Conservation (phyloP, 2,797 vertebrate species). For the Caiman crocodilus region DNA sequence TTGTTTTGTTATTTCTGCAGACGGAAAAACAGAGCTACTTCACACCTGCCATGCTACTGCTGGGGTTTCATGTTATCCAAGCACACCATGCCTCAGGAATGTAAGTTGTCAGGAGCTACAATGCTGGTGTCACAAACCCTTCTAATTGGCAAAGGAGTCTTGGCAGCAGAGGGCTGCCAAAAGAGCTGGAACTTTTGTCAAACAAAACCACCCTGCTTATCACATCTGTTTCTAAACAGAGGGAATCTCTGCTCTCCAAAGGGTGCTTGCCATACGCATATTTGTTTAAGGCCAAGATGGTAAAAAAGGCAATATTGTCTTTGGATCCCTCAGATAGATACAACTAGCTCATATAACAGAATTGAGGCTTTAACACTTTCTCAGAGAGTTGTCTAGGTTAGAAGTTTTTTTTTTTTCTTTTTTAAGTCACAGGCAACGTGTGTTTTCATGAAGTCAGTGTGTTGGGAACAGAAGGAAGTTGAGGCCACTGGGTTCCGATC, state of each 20-base stretch:
- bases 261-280: background rate
- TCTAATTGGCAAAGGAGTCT: background rate
- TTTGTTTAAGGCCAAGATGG: slow-evolving; percentile 39
- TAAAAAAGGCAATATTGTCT: slow-evolving; percentile 22
- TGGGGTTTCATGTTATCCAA: too few relatives aligned
- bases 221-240: background rate
- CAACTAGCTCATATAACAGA: slow-evolving; percentile 9
- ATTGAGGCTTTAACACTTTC: background rate
- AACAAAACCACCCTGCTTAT: background rate
- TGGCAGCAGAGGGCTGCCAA: background rate
- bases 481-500: background rate
- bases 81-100: background rate
- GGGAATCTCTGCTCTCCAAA: slow-evolving; percentile 18
- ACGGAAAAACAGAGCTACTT: too few relatives aligned
- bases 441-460: slow-evolving; percentile 28
- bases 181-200: background rate
- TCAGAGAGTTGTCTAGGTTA: background rate
- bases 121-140: background rate
- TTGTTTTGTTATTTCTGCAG: too few relatives aligned
- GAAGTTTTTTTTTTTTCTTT: background rate
- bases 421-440: background rate
- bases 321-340: background rate
- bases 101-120: background rate
- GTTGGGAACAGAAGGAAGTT: background rate
- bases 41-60: too few relatives aligned